Evolutionary conservation across 1,140 invertebrate genomes (phyloP), one percentile per base, ranked within the genome.

Genomic region (Trichogramma pretiosum): DNA sequence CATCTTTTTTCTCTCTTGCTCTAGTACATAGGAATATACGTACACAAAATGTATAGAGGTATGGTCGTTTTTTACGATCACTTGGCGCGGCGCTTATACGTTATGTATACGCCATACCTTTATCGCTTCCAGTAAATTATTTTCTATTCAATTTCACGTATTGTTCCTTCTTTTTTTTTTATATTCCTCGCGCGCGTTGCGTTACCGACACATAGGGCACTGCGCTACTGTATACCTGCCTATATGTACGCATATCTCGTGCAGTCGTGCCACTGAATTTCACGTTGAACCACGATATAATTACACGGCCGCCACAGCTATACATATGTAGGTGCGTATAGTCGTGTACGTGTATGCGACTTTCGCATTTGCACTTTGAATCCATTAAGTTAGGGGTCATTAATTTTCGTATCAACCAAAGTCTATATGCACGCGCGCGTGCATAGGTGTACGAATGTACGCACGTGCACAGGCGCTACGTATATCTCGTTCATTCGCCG

Each of bases 331-430:
- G 5, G 16, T 37, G 17, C 17, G 17, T 9, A n/a, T 7, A 9
- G 4, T 10, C 21, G 37, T 13, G 4, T 13, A 22, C 35, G 16
- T 24, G 14, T 22, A 13, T 39, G 5, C 11, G 24, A 28, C 43
- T 34, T 34, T 23, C 33, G 42, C 39, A 42, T 42, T 49, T 44
- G 48, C 48, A 39, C 35, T 13, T 32, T 16, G 16, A 50, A 45
- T 23, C 48, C 41, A 50, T 50, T 50, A 45, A 39, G 21, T 45
- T 39, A 39, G 26, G 41, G 48, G 36, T 50, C 48, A 50, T 50
- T 50, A 50, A 50, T 51, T 51, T 36, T 23, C 21, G 33, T 40
- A 46, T 46, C 42, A 34, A 46, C 42, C 46, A 51, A 46, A 26
- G n/a, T 13, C 11, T 34, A n/a, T n/a, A n/a, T n/a, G n/a, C n/a